phyloP scores from a whole-genome alignment of 2,113 vertebrate genomes.

The Tupaia tana region DNA sequence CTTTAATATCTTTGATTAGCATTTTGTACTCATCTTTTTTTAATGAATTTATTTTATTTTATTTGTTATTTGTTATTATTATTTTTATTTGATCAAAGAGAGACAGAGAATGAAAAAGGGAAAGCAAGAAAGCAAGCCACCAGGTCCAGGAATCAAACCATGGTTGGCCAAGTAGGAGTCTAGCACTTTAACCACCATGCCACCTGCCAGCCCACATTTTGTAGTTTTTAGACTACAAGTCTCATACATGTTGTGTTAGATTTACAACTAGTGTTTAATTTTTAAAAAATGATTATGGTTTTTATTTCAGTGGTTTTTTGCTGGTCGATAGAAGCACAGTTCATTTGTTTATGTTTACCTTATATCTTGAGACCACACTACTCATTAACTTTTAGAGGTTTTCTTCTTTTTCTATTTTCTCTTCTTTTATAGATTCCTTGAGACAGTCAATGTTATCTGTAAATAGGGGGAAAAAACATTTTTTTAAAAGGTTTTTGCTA shows the following conservation, averaged over 20 bases:
- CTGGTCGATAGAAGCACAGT: not conserved
- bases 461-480: not conserved
- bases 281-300: not conserved
- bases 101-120: no score
- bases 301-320: constrained; percentile 8
- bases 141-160: no score
- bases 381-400: not conserved
- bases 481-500: no score
- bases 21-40: not conserved
- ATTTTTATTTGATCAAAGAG: no score
- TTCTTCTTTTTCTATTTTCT: not conserved
- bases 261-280: constrained; percentile 7
- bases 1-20: not conserved
- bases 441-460: not conserved
- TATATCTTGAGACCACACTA: not conserved
- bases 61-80: no score
- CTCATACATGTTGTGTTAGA: not conserved
- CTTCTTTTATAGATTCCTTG: not conserved
- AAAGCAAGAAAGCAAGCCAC: no score
- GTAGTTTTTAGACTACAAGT: not conserved
- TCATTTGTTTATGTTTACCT: not conserved
- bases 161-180: no score
- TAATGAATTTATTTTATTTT: no score
- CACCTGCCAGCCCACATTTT: not conserved
- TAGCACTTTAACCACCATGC: no score